Conservation (phyloP, 2,113 vertebrate species). For the Sclerurus mexicanus region DNA sequence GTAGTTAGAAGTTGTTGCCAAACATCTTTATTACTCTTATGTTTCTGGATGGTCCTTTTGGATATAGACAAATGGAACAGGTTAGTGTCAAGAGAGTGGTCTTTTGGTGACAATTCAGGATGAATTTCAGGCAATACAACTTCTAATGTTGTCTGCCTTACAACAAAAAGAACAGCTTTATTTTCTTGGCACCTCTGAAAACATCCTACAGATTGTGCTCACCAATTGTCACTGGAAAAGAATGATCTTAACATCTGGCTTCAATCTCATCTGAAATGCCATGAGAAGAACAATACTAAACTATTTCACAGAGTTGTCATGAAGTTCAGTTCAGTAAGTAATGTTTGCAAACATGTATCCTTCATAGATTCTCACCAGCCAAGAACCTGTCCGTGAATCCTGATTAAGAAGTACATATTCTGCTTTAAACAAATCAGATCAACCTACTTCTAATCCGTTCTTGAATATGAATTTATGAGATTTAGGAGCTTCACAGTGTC, state of each 20-base stretch:
- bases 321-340: background rate
- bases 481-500: background rate
- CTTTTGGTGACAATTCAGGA: background rate
- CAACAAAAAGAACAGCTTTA: background rate
- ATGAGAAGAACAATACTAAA: background rate
- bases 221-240: background rate
- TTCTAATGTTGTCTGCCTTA: background rate
- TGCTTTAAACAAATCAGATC: background rate
- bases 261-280: background rate
- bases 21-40: background rate
- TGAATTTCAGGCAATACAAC: background rate
- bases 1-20: background rate
- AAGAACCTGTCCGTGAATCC: background rate
- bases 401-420: background rate
- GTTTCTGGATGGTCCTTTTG: background rate
- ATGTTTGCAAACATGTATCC: fast-evolving
- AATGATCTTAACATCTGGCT: background rate
- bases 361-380: background rate
- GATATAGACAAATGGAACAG: background rate
- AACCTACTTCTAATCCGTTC: background rate
- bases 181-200: background rate
- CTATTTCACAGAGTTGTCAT: background rate
- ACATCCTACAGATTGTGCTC: background rate
- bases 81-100: background rate
- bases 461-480: background rate